Base-by-base conservation (phyloP, 2,113 vertebrate genomes). In the Amia ocellicauda region DNA sequence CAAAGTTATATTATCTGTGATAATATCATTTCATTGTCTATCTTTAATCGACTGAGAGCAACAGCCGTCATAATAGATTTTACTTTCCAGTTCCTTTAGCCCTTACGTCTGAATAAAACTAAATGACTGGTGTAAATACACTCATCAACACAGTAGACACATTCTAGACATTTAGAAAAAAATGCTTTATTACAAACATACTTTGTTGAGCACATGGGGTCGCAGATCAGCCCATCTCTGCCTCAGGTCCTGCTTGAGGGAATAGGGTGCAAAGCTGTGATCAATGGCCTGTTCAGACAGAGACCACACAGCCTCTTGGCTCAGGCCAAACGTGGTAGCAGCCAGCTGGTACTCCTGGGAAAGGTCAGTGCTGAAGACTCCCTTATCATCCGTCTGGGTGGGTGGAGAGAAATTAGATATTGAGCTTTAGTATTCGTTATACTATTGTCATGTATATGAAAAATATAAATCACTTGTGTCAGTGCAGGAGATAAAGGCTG, bases 351-450 rank as follows among this genome's bases (percentile, higher is more conserved):
- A 99, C 64, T 99, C 97, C 73, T 88, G 88, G 3, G 96, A 99
- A n/a, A 98, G 86, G 27, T 90, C 78, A 3, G 94, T 97, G 13
- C 87, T 86, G 81, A 99, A 99, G 64, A 99, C 86, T 1, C 96
- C 97, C 75, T 99, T 99, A 76, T 98, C 96, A 54, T 99, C 97
- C 0, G 97, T 98, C 97, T 99, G 82, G 27, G 74, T 56, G 4
- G n/a, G 11, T 23, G 31, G 71, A 77, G 43, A 62, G 17, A 55
- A 29, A 52, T 17, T 36, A 45, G 2, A 16, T 26, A 54, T 23
- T 26, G 27, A 36, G 3, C 27, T 60, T 22, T 43, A 24, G 23
- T 17, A 5, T 47, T n/a, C 31, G 26, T n/a, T 42, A 9, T 2
- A 40, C 13, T 4, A 60, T 47, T 13, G 2, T 3, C 22, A 16